Conservation (phyloP, 2,113 vertebrate genomes). For the western clawed frog (Xenopus tropicalis) region UCB_Xtro_10.0 CM004450.2:85137001-85137500, state of each 20-base stretch:
- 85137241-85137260: background rate
- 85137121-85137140: background rate
- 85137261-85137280: constrained; percentile 14
- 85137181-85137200: background rate
- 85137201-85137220: background rate
- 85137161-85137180: background rate
- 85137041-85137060: too few relatives aligned
- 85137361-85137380: constrained; percentile 48
- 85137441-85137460: constrained; percentile 48
- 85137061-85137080: too few relatives aligned
- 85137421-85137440: constrained; percentile 57
- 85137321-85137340: constrained; percentile 49
- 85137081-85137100: too few relatives aligned
- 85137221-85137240: background rate
- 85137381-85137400: constrained; percentile 56
- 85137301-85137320: constrained; percentile 48
- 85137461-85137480: constrained; percentile 56
- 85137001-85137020: too few relatives aligned
- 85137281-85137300: constrained; percentile 45
- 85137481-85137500: constrained; percentile 23
- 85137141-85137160: background rate
- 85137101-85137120: too few relatives aligned
- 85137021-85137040: too few relatives aligned
- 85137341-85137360: constrained; percentile 46
- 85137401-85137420: constrained; percentile 56